phyloP scores from a whole-genome alignment of 1,140 invertebrate genomes.

The Adelges cooleyi region DNA sequence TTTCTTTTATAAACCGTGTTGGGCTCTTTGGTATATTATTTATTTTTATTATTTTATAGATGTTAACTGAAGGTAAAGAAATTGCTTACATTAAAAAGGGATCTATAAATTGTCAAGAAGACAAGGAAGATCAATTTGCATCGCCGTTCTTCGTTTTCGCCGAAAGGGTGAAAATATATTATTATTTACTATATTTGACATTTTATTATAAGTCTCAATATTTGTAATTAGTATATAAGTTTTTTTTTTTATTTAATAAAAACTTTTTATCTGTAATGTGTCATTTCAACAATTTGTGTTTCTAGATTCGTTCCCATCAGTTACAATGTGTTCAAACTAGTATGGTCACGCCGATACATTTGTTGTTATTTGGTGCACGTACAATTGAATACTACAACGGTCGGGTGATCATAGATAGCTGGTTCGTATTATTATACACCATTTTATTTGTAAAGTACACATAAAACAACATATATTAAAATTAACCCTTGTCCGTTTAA shows the following conservation, averaged over 20 bases:
- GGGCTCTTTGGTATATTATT: too few relatives aligned
- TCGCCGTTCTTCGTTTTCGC: constrained; percentile 96
- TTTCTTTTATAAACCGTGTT: too few relatives aligned
- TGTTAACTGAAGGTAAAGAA: constrained; percentile 88
- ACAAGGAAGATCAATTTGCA: constrained; percentile 71
- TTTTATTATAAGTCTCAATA: too few relatives aligned
- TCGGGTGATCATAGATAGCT: constrained; percentile 73
- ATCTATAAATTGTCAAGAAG: constrained; percentile 86
- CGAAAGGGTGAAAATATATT: constrained; percentile 60
- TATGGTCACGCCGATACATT: constrained; percentile 88
- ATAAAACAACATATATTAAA: too few relatives aligned
- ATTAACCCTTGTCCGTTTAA: constrained; percentile 10
- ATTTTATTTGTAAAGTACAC: too few relatives aligned
- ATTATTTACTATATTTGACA: too few relatives aligned
- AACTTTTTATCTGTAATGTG: too few relatives aligned
- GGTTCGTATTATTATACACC: constrained; percentile 44
- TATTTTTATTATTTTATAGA: constrained; percentile 40
- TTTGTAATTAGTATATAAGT: constrained; percentile 92
- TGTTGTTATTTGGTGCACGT: constrained; percentile 81
- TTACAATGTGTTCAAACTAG: constrained; percentile 97
- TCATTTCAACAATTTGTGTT: too few relatives aligned
- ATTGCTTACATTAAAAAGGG: constrained; percentile 89
- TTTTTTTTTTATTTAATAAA: too few relatives aligned
- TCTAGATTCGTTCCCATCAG: too few relatives aligned
- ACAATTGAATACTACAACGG: constrained; percentile 56